phyloP scores from a whole-genome alignment of 2,113 vertebrate species.

The Erythrocercus mccallii region DNA sequence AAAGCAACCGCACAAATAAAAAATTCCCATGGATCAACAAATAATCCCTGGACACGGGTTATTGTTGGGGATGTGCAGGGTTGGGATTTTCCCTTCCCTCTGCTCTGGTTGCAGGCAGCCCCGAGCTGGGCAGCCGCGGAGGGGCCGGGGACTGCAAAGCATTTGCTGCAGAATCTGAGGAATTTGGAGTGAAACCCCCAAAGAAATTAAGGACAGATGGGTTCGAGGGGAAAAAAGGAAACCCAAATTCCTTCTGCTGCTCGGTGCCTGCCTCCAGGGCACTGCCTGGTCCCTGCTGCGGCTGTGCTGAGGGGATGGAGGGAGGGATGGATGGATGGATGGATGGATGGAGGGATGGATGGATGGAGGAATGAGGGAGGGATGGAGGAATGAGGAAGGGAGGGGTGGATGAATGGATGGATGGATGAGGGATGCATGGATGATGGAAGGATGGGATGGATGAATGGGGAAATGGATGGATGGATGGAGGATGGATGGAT shows the following conservation, averaged over 20 bases:
- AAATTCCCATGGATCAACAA: neutral
- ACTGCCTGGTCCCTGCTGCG: accelerated
- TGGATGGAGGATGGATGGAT: neutral
- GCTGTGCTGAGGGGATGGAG: neutral
- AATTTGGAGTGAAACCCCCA: conserved; percentile 61
- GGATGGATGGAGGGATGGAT: neutral
- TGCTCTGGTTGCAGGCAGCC: neutral
- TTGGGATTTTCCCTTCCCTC: neutral
- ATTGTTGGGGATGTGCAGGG: neutral
- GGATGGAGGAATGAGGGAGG: neutral
- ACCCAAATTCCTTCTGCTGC: neutral
- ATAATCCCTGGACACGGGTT: accelerated
- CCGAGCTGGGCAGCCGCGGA: neutral
- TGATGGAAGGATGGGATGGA: neutral
- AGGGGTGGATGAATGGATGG: neutral
- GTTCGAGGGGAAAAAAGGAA: neutral
- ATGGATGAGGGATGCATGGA: neutral
- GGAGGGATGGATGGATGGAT: neutral
- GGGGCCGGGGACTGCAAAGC: neutral
- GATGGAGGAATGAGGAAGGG: too few species aligned
- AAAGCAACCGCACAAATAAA: too few species aligned
- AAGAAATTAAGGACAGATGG: conserved; percentile 69
- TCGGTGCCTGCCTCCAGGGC: neutral
- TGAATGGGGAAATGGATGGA: neutral
- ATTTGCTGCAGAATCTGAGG: conserved; percentile 55